Evolutionary conservation across 2,797 vertebrate genomes (phyloP).

Genomic region (Hyperoplus lanceolatus): DNA sequence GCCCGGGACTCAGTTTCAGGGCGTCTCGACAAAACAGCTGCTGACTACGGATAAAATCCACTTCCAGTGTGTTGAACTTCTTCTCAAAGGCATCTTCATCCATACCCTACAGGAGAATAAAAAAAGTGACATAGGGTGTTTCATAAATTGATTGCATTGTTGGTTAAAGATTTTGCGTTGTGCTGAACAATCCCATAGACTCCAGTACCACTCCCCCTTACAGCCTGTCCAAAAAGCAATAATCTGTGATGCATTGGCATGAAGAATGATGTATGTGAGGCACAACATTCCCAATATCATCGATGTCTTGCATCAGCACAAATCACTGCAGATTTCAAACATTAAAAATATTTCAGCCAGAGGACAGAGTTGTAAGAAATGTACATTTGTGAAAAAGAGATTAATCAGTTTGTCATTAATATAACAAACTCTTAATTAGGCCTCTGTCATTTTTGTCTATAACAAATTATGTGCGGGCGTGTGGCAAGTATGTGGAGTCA

Average conservation of each 20-base stretch:
- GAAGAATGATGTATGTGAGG: slow-evolving; percentile 65
- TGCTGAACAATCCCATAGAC: slow-evolving; percentile 41
- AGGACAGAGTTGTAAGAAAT: slow-evolving; percentile 67
- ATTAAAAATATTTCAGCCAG: slow-evolving; percentile 70
- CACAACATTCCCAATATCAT: slow-evolving; percentile 70
- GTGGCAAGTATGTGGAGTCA: slow-evolving; percentile 73
- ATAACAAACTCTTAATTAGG: slow-evolving; percentile 84
- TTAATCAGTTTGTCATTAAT: slow-evolving; percentile 87
- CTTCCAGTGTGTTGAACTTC: slow-evolving; percentile 94
- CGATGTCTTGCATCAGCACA: slow-evolving; percentile 63
- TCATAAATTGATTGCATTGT: slow-evolving; percentile 37
- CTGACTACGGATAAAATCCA: slow-evolving; percentile 92
- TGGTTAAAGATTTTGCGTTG: slow-evolving; percentile 29
- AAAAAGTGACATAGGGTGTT: slow-evolving; percentile 54
- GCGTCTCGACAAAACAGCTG: slow-evolving; percentile 92
- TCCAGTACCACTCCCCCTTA: slow-evolving; percentile 52
- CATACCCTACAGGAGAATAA: slow-evolving; percentile 87
- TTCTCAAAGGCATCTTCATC: slow-evolving; percentile 92
- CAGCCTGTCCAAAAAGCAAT: slow-evolving; percentile 48
- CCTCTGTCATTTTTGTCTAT: slow-evolving; percentile 76
- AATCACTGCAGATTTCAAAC: slow-evolving; percentile 67
- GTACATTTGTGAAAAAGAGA: slow-evolving; percentile 66
- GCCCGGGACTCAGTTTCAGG: slow-evolving; percentile 90
- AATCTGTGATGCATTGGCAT: slow-evolving; percentile 53
- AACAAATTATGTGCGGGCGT: slow-evolving; percentile 80